Percentiles rank a stretch among this genome's conserved stretches.
These are phyloP conservation scores for Ciconia boyciana DNA, from an alignment of 2,113 vertebrate species.

Conservation along the genomic window DNA sequence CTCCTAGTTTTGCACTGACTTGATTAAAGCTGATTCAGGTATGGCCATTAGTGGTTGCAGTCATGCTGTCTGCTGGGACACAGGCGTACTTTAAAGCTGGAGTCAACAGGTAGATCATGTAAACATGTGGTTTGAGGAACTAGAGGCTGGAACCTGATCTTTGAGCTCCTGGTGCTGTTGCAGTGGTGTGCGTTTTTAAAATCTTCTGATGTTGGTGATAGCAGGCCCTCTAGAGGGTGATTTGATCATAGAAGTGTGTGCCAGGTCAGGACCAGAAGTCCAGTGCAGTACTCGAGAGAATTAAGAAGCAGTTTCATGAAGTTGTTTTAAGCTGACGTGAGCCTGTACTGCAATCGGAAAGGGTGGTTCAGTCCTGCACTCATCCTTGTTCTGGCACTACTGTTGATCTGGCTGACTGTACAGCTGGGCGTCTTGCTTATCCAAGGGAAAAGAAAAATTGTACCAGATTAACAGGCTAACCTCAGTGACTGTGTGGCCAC, in stretches of 20 bases:
- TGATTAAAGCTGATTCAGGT: background rate
- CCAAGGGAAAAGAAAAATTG: background rate
- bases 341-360: background rate
- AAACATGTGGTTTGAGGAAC: background rate
- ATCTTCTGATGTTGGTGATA: background rate
- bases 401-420: background rate
- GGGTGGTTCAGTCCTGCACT: background rate
- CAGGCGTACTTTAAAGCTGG: background rate
- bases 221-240: slow-evolving; percentile 2
- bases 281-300: background rate
- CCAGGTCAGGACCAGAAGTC: background rate
- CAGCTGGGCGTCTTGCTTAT: background rate
- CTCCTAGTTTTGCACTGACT: background rate
- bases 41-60: background rate
- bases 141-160: background rate
- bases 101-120: background rate
- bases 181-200: background rate
- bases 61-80: background rate
- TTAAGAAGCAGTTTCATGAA: background rate
- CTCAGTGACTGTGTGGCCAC: background rate
- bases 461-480: background rate
- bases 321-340: background rate
- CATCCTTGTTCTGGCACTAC: background rate
- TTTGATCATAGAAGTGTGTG: background rate
- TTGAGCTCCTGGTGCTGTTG: background rate